Evolutionary conservation across 1,140 invertebrate species (phyloP).

Genomic region (Brachionus calyciflorus): DNA sequence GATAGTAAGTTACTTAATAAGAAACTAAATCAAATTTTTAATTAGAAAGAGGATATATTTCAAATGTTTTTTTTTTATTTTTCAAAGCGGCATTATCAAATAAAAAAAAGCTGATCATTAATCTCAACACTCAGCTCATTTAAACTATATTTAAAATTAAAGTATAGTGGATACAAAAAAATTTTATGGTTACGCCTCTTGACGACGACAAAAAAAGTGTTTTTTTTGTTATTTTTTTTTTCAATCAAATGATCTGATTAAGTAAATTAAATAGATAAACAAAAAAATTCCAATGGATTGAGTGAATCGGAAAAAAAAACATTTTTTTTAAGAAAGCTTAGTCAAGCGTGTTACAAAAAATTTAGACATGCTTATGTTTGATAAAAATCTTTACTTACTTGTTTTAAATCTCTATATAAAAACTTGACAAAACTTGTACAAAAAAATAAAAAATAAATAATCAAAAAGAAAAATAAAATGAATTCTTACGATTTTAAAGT

Average conservation of each 20-base stretch:
- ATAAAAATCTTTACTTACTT: slow-evolving; percentile 18
- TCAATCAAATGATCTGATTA: slow-evolving; percentile 38
- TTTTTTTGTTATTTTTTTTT: neutral
- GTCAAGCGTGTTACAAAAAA: neutral
- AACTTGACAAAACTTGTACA: neutral
- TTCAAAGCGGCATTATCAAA: too few species aligned
- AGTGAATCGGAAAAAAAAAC: slow-evolving; percentile 44
- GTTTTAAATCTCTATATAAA: neutral
- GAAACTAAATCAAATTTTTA: neutral
- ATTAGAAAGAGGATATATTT: slow-evolving; percentile 3
- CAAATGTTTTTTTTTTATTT: neutral
- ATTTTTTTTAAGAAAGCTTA: neutral
- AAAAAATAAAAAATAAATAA: neutral
- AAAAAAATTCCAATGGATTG: slow-evolving; percentile 40
- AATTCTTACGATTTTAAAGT: slow-evolving; percentile 9
- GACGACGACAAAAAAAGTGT: neutral
- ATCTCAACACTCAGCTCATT: too few species aligned
- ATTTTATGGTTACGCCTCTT: neutral
- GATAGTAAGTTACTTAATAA: too few species aligned
- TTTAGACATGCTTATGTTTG: slow-evolving; percentile 3
- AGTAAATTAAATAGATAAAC: slow-evolving; percentile 43
- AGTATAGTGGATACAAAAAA: neutral
- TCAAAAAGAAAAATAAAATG: neutral
- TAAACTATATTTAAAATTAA: slow-evolving; percentile 28
- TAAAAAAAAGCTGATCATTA: too few species aligned